A percentile compares a stretch with the other conserved stretches of the same genome.
These are phyloP conservation scores for Erinaceus europaeus DNA, from an alignment of 2,113 vertebrate genomes.

Conservation along the genomic window DNA sequence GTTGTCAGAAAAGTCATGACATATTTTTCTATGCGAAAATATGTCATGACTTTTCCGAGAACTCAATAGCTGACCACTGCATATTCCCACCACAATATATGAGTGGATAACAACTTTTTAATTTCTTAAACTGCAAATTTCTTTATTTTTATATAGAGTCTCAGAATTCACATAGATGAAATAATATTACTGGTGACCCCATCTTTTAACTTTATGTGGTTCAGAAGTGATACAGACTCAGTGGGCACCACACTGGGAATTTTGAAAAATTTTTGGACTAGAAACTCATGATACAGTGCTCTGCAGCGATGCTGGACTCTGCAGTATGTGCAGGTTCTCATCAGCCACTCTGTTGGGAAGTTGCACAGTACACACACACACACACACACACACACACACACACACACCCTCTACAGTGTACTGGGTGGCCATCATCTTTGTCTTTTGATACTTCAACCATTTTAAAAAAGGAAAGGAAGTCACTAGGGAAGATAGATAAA, in stretches of 20 bases:
- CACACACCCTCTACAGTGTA: no score
- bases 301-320: not conserved
- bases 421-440: no score
- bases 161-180: not conserved
- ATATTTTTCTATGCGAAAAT: no score
- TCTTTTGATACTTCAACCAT: no score
- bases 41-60: no score
- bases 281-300: fast-evolving
- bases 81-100: not conserved
- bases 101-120: not conserved
- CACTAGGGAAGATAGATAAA: no score
- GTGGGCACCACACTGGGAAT: not conserved
- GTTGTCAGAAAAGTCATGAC: no score
- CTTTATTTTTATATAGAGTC: not conserved
- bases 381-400: no score
- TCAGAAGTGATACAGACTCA: not conserved
- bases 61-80: not conserved
- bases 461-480: no score
- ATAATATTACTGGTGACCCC: not conserved
- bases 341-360: no score
- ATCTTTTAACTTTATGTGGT: not conserved
- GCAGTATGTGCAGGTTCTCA: no score
- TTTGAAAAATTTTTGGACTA: not conserved
- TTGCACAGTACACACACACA: no score
- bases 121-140: not conserved